Conservation (phyloP, 2,797 vertebrate genomes). For the Anabas testudineus region DNA sequence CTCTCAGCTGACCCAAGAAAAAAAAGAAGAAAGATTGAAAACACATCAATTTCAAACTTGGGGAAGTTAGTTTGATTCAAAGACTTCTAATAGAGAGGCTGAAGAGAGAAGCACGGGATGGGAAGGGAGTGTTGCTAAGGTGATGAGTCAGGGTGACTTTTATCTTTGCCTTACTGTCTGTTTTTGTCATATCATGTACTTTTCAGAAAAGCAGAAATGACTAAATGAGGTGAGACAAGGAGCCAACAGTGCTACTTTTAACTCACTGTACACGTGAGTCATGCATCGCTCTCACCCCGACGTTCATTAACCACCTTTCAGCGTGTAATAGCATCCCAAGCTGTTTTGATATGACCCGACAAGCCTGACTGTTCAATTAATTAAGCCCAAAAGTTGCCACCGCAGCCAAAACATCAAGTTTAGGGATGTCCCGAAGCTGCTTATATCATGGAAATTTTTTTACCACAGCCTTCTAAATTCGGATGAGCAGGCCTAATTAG, state of each 20-base stretch:
- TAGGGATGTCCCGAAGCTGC: constrained; percentile 69
- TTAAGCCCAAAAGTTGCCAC: constrained; percentile 73
- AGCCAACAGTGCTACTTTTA: constrained; percentile 9
- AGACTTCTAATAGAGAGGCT: constrained; percentile 27
- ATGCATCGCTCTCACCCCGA: constrained; percentile 30
- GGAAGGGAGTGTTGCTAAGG: constrained; percentile 12
- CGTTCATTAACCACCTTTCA: constrained; percentile 64
- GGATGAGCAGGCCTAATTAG: constrained; percentile 74
- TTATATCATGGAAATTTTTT: constrained; percentile 54
- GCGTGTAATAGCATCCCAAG: constrained; percentile 42
- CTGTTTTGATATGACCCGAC: constrained; percentile 65
- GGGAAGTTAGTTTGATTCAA: constrained; percentile 43
- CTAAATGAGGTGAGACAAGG: constrained; percentile 4
- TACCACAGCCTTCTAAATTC: constrained; percentile 72
- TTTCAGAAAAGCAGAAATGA: constrained; percentile 5
- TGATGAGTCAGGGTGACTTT: constrained; percentile 45
- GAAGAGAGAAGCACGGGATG: background rate
- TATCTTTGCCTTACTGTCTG: constrained; percentile 26
- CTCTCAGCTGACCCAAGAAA: constrained; percentile 50
- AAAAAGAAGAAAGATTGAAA: constrained; percentile 15
- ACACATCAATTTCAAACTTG: constrained; percentile 55
- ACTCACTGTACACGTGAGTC: constrained; percentile 28
- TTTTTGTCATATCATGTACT: constrained; percentile 3
- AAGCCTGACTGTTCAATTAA: constrained; percentile 68
- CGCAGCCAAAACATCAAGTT: constrained; percentile 66